Conservation (phyloP, 2,888 invertebrate genomes). For the Plagodis pulveraria region DNA sequence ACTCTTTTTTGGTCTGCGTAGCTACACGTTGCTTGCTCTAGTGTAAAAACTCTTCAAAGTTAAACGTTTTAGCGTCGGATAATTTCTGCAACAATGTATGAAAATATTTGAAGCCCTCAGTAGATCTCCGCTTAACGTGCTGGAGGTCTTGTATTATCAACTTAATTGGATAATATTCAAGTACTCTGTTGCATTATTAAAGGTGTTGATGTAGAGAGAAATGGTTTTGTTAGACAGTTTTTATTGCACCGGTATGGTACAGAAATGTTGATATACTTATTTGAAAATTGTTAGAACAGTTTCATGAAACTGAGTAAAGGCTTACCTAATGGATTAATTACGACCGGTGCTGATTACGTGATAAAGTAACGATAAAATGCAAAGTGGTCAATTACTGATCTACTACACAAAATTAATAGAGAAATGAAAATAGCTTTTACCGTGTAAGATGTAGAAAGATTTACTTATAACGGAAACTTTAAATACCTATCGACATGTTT, state of each 20-base stretch:
- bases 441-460: not conserved
- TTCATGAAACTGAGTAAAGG: slow-evolving; percentile 4
- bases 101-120: slow-evolving; percentile 9
- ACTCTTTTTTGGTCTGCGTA: slow-evolving; percentile 5
- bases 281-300: not conserved
- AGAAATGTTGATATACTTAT: not conserved
- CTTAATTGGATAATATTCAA: slow-evolving; percentile 1
- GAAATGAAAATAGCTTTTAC: not conserved
- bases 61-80: slow-evolving; percentile 7
- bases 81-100: slow-evolving; percentile 17
- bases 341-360: slow-evolving; percentile 14
- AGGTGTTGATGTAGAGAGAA: not conserved
- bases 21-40: slow-evolving; percentile 4
- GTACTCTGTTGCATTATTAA: slow-evolving; percentile 6
- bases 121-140: slow-evolving; percentile 9
- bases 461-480: not conserved
- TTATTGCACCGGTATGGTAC: not conserved
- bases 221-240: not conserved
- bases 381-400: slow-evolving; percentile 1
- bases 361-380: slow-evolving; percentile 16
- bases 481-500: too few species aligned
- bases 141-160: slow-evolving; percentile 6
- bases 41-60: slow-evolving; percentile 12
- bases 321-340: slow-evolving; percentile 19
- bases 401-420: not conserved